Evolutionary conservation across 2,888 invertebrate genomes (phyloP).

Genomic region (Sinohyriopsis cumingii): DNA sequence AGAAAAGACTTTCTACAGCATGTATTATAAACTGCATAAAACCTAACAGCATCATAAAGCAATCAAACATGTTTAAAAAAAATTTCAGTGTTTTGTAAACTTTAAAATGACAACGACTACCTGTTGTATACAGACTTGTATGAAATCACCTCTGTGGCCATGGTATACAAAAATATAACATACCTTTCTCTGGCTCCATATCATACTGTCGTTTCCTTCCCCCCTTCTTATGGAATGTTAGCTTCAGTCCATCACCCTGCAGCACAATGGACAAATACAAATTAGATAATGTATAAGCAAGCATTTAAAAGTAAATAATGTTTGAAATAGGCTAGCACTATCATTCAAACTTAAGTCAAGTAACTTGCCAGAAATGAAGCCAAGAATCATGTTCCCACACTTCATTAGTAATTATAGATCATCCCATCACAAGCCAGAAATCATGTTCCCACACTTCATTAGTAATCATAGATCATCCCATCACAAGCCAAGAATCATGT

Average conservation of each 20-base stretch:
- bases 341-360: constrained; percentile 1
- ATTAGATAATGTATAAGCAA: neutral
- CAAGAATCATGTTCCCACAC: neutral
- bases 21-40: no score
- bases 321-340: constrained; percentile 1
- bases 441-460: no score
- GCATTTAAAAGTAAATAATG: neutral
- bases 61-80: neutral
- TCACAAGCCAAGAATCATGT: neutral
- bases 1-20: no score
- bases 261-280: constrained; percentile 9
- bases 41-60: constrained; percentile 5
- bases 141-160: neutral
- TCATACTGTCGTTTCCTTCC: constrained; percentile 84
- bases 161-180: neutral
- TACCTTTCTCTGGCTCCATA: constrained; percentile 38
- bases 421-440: no score
- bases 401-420: no score
- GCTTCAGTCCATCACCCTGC: constrained; percentile 66
- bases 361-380: constrained; percentile 9
- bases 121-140: neutral
- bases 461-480: no score
- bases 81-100: no score
- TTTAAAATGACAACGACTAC: no score
- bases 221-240: constrained; percentile 77